Percentiles rank a stretch among this genome's conserved stretches.
Evolutionary conservation across 2,888 invertebrate species (phyloP).

Genomic region (Agrotis puta): DNA sequence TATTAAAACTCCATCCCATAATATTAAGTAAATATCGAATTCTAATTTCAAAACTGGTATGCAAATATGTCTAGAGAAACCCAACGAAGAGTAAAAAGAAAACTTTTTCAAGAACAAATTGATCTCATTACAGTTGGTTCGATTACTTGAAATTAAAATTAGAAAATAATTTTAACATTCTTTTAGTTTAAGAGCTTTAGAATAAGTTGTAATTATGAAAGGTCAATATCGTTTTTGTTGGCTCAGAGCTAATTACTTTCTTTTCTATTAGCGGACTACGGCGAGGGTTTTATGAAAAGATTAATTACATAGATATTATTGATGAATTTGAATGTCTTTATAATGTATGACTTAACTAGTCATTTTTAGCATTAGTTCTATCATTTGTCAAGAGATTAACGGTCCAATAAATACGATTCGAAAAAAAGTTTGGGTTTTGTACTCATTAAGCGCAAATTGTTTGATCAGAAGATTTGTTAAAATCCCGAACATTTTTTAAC

Average conservation of each 20-base stretch:
- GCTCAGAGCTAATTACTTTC: constrained; percentile 49
- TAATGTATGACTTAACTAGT: neutral
- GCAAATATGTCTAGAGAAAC: constrained; percentile 39
- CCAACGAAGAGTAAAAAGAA: constrained; percentile 35
- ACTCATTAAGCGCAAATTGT: too few species aligned
- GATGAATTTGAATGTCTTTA: constrained; percentile 2
- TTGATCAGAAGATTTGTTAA: too few species aligned
- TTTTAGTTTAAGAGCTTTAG: constrained; percentile 41
- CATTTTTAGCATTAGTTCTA: neutral
- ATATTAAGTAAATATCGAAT: constrained; percentile 34
- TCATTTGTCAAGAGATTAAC: neutral
- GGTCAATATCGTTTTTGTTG: constrained; percentile 51
- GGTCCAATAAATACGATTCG: neutral
- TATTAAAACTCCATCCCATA: constrained; percentile 24
- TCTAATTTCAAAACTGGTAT: constrained; percentile 34
- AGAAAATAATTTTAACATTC: constrained; percentile 49
- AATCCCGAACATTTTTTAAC: too few species aligned
- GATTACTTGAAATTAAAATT: constrained; percentile 53
- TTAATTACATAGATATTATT: constrained; percentile 11
- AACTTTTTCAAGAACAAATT: constrained; percentile 47
- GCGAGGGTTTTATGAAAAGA: constrained; percentile 23
- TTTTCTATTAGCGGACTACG: constrained; percentile 38
- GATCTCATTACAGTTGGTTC: constrained; percentile 54
- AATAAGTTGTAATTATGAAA: constrained; percentile 48
- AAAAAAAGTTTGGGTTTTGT: too few species aligned